Percentiles rank a stretch among this genome's conserved stretches.
Conservation (phyloP, 2,888 invertebrate species). For the Lysandra bellargus region DNA sequence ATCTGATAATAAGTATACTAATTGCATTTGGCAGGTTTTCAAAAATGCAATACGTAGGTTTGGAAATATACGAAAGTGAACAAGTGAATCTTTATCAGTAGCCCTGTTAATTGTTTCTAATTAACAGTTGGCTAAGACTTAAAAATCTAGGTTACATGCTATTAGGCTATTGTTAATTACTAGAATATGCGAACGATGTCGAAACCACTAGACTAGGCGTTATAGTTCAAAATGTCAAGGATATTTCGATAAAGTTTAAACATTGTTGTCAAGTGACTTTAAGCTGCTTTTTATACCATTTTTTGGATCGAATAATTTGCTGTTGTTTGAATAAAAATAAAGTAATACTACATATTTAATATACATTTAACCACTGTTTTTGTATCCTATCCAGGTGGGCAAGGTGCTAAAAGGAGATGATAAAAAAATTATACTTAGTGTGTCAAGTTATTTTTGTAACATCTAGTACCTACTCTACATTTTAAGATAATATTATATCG, state of each 20-base stretch:
- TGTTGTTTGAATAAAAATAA: background rate
- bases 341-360: background rate
- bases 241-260: background rate
- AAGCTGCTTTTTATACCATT: too few species aligned
- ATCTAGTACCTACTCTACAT: too few species aligned
- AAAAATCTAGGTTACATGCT: slow-evolving; percentile 37
- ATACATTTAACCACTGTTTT: too few species aligned
- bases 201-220: background rate
- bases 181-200: slow-evolving; percentile 15
- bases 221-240: slow-evolving; percentile 15
- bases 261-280: background rate
- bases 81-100: background rate
- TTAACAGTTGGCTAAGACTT: slow-evolving; percentile 22
- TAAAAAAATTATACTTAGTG: too few species aligned
- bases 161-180: slow-evolving; percentile 34
- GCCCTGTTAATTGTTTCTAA: slow-evolving; percentile 23
- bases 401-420: too few species aligned
- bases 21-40: background rate
- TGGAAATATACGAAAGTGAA: background rate
- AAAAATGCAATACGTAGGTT: background rate
- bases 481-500: too few species aligned
- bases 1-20: background rate
- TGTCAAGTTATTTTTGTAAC: too few species aligned
- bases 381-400: too few species aligned
- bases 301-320: too few species aligned